Evolutionary conservation across 2,797 vertebrate species (phyloP).

Genomic region (Propithecus perrieri): DNA sequence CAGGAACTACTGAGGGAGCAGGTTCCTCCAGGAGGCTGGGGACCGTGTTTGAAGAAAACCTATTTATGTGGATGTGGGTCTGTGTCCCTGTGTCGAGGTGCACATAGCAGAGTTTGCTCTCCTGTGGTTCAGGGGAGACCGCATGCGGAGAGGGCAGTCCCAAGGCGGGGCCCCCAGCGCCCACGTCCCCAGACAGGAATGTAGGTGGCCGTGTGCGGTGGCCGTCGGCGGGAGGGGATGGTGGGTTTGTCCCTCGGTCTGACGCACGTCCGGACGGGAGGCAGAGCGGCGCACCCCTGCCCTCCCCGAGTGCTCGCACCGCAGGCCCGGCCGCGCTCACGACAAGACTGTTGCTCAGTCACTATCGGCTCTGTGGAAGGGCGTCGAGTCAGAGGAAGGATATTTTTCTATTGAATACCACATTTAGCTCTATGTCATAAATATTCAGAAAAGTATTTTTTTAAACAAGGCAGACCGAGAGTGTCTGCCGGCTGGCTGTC

Average conservation of each 20-base stretch:
- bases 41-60: conserved; percentile 89
- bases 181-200: background rate
- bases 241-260: background rate
- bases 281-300: background rate
- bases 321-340: background rate
- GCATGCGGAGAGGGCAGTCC: conserved; percentile 77
- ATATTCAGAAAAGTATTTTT: conserved; percentile 83
- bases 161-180: background rate
- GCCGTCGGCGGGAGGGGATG: background rate
- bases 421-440: conserved; percentile 83
- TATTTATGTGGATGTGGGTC: conserved; percentile 92
- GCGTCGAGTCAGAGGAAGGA: conserved; percentile 70
- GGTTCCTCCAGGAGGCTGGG: conserved; percentile 93
- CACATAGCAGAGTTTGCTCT: conserved; percentile 93
- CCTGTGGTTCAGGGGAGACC: conserved; percentile 91
- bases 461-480: conserved; percentile 83
- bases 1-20: conserved; percentile 97
- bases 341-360: background rate
- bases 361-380: conserved; percentile 73
- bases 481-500: conserved; percentile 81
- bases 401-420: conserved; percentile 80
- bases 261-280: background rate
- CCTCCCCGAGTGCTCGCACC: background rate
- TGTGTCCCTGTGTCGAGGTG: conserved; percentile 85
- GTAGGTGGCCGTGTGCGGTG: background rate